A percentile compares a stretch with the other conserved stretches of the same genome.
Evolutionary conservation across 2,888 invertebrate genomes (phyloP).

Genomic region (Apamea epomidion): DNA sequence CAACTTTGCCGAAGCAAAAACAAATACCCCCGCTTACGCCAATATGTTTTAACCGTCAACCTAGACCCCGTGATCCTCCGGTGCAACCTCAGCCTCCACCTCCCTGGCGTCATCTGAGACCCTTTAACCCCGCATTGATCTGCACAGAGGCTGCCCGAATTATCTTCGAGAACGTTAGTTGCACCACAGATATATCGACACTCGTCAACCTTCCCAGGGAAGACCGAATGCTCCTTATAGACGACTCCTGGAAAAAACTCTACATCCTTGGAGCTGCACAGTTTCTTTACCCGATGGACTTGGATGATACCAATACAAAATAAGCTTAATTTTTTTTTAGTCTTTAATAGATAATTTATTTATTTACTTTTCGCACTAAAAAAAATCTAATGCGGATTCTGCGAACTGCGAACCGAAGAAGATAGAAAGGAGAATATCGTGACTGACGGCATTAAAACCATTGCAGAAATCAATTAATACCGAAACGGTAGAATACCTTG

Average conservation of each 20-base stretch:
- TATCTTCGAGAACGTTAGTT: conserved; percentile 97
- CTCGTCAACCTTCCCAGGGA: conserved; percentile 93
- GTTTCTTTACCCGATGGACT: conserved; percentile 94
- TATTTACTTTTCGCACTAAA: too few species aligned
- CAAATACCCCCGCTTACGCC: conserved; percentile 72
- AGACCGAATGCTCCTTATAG: conserved; percentile 95
- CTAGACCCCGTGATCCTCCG: conserved; percentile 70
- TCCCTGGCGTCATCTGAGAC: conserved; percentile 65
- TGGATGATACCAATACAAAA: conserved; percentile 78
- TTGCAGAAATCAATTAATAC: too few species aligned
- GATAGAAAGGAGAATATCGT: too few species aligned
- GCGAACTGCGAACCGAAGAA: too few species aligned
- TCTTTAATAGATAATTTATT: too few species aligned
- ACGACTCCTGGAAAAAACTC: conserved; percentile 97
- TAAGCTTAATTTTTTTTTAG: too few species aligned
- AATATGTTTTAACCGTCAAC: conserved; percentile 73
- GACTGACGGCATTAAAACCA: too few species aligned
- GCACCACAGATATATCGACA: conserved; percentile 95
- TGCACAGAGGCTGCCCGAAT: conserved; percentile 97
- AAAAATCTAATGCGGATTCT: too few species aligned
- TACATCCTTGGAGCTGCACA: conserved; percentile 96
- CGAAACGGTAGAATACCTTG: too few species aligned
- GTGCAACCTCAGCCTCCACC: conserved; percentile 67
- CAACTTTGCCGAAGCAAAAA: conserved; percentile 75
- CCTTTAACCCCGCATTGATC: conserved; percentile 90